A percentile compares a stretch with the other conserved stretches of the same genome.
phyloP scores from a whole-genome alignment of 2,888 invertebrate species.

The Scrobipalpa atriplicella region DNA sequence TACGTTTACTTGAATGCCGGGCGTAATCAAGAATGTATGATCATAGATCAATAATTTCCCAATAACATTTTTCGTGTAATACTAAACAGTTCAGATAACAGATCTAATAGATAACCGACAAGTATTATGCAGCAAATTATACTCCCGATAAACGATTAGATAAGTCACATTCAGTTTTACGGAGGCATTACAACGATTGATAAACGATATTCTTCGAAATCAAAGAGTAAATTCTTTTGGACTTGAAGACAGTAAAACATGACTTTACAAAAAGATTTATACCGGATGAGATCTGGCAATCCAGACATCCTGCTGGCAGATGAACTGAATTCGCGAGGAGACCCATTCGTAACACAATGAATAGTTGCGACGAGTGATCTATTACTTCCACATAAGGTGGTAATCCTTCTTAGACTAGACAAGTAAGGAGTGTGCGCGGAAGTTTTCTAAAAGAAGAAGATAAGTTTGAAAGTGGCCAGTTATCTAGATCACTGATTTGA shows the following conservation, averaged over 20 bases:
- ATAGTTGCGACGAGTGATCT: slow-evolving; percentile 40
- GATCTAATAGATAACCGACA: slow-evolving; percentile 1
- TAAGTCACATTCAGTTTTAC: slow-evolving; percentile 1
- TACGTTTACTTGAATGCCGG: neutral
- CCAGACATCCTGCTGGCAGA: slow-evolving; percentile 57
- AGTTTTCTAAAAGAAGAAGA: neutral
- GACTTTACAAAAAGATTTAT: slow-evolving; percentile 46
- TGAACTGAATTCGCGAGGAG: slow-evolving; percentile 36
- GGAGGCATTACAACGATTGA: neutral
- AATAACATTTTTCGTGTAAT: neutral
- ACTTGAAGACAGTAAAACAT: neutral
- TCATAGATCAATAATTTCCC: neutral
- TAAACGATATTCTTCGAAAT: neutral
- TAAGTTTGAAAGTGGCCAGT: too few relatives aligned
- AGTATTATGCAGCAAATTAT: neutral
- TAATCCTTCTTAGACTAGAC: slow-evolving; percentile 32
- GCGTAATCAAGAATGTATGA: neutral
- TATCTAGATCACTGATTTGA: too few relatives aligned
- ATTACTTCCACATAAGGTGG: slow-evolving; percentile 44
- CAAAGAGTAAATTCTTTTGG: neutral
- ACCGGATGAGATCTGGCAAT: slow-evolving; percentile 53
- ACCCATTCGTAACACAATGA: slow-evolving; percentile 47
- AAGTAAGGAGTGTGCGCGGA: neutral
- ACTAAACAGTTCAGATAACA: neutral
- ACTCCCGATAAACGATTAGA: slow-evolving; percentile 9